These are phyloP conservation scores for Callochromis pleurospilus DNA, from an alignment of 2,113 vertebrate genomes.

Conservation along the genomic window DNA sequence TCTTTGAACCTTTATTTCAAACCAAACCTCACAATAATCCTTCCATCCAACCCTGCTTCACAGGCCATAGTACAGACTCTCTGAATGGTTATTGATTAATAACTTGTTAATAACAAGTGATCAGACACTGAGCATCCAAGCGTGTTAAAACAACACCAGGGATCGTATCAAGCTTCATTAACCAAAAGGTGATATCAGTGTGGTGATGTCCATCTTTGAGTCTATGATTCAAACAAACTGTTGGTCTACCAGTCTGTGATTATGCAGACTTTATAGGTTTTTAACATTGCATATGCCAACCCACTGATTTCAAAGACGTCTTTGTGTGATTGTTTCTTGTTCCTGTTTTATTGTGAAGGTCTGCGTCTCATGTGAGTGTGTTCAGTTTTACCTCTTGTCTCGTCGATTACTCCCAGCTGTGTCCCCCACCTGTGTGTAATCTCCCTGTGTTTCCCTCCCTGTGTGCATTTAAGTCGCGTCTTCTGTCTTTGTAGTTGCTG, in stretches of 20 bases:
- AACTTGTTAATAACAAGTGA: neutral
- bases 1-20: neutral
- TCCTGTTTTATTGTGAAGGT: too few relatives aligned
- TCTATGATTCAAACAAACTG: neutral
- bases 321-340: too few relatives aligned
- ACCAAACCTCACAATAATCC: neutral
- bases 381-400: too few relatives aligned
- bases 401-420: too few relatives aligned
- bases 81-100: neutral
- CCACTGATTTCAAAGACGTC: neutral
- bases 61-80: neutral
- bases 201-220: neutral
- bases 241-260: neutral
- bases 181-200: neutral
- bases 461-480: too few relatives aligned
- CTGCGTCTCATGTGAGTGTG: too few relatives aligned
- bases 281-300: neutral
- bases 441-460: too few relatives aligned
- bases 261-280: neutral
- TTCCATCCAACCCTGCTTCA: rapidly evolving
- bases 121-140: neutral
- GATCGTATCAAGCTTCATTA: neutral
- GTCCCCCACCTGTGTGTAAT: too few relatives aligned
- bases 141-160: neutral
- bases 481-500: too few relatives aligned